Conservation (phyloP, 2,888 invertebrate genomes). For the Phymatocera aterrima region DNA sequence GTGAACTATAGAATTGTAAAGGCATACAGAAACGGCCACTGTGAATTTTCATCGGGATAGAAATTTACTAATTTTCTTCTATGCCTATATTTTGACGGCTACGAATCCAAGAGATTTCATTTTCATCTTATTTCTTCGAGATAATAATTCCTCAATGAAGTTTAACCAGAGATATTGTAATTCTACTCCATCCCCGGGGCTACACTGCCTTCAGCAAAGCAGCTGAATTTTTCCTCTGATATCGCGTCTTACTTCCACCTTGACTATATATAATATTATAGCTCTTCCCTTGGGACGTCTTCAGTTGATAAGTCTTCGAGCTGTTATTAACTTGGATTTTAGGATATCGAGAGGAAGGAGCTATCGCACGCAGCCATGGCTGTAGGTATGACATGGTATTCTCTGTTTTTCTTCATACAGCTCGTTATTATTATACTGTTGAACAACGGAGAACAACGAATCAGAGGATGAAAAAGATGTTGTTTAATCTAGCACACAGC, state of each 20-base stretch:
- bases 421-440: background rate
- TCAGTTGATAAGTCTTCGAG: background rate
- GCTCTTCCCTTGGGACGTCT: background rate
- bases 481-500: no score
- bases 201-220: background rate
- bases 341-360: background rate
- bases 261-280: background rate
- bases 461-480: no score
- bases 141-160: background rate
- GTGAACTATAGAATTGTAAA: no score
- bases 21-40: no score
- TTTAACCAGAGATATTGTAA: background rate
- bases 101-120: no score
- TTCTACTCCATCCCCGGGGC: background rate
- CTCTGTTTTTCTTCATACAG: background rate
- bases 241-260: background rate
- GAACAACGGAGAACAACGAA: no score
- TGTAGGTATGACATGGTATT: background rate
- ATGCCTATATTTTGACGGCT: no score
- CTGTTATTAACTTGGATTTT: conserved; percentile 8
- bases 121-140: no score
- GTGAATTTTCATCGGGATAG: no score
- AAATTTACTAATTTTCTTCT: no score
- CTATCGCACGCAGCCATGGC: no score
- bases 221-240: background rate